Conservation (phyloP, 2,797 vertebrate species). For the Neoniphon sammara region DNA sequence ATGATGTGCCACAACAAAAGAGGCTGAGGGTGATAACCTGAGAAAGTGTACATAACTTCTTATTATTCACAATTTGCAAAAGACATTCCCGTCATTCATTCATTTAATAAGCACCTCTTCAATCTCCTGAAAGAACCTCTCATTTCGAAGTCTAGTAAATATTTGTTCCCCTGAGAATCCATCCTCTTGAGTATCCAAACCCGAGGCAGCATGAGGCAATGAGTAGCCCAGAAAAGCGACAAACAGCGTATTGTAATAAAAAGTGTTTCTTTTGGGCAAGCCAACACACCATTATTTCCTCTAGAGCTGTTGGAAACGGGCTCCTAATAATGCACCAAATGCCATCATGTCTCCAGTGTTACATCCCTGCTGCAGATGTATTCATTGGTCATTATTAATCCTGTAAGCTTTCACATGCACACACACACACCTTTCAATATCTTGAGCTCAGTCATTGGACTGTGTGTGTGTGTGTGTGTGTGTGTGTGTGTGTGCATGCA, state of each 20-base stretch:
- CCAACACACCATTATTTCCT: constrained; percentile 11
- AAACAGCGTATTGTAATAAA: constrained; percentile 1
- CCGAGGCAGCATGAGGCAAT: neutral
- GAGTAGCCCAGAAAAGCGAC: constrained; percentile 3
- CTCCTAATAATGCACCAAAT: constrained; percentile 54
- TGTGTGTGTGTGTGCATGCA: no score
- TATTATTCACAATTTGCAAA: no score
- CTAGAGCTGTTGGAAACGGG: constrained; percentile 43
- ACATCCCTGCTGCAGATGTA: constrained; percentile 43
- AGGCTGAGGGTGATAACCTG: constrained; percentile 32
- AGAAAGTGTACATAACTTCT: constrained; percentile 1
- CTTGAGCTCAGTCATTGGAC: neutral
- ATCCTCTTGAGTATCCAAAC: constrained; percentile 7
- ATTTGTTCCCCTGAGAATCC: constrained; percentile 14
- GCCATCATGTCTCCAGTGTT: constrained; percentile 25
- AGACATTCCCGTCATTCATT: no score
- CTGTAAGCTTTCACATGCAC: constrained; percentile 14
- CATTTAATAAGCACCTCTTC: constrained; percentile 11
- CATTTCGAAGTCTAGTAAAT: constrained; percentile 1
- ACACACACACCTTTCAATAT: no score
- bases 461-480: neutral
- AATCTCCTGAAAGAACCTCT: constrained; percentile 14
- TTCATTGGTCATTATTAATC: constrained; percentile 55
- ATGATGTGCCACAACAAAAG: constrained; percentile 46
- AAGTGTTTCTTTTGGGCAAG: neutral